A percentile compares a stretch with the other conserved stretches of the same genome.
Evolutionary conservation across 1,140 invertebrate genomes (phyloP).

Genomic region (Oedothorax gibbosus): DNA sequence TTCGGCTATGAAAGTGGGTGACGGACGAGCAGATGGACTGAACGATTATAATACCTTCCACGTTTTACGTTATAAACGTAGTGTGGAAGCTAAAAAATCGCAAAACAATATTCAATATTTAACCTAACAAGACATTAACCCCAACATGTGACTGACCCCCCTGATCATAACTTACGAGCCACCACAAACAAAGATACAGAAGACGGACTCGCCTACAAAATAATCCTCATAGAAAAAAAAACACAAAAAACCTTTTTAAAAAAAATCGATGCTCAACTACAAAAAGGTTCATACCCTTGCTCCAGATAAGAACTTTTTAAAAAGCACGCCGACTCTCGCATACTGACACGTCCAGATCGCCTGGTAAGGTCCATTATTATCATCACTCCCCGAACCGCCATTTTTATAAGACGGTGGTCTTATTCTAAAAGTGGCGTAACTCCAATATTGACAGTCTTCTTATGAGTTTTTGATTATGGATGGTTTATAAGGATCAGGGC

Average conservation of each 20-base stretch:
- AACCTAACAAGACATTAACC: slow-evolving; percentile 42
- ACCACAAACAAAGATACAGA: neutral
- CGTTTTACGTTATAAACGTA: too few species aligned
- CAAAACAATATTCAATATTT: neutral
- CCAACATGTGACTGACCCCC: slow-evolving; percentile 41
- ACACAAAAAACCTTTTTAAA: neutral
- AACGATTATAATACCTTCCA: too few species aligned
- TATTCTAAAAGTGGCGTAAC: too few species aligned
- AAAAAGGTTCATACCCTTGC: slow-evolving; percentile 59
- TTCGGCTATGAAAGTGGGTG: too few species aligned
- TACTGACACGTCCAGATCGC: slow-evolving; percentile 47
- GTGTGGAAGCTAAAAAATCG: too few species aligned
- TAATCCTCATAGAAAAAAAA: slow-evolving; percentile 6
- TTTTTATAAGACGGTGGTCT: too few species aligned
- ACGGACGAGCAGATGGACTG: too few species aligned
- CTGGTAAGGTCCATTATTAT: slow-evolving; percentile 50
- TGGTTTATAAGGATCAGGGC: too few species aligned
- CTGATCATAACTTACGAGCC: too few species aligned
- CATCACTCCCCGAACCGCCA: too few species aligned
- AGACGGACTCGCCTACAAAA: slow-evolving; percentile 27
- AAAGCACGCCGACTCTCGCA: slow-evolving; percentile 48
- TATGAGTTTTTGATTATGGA: too few species aligned
- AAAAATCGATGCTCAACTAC: slow-evolving; percentile 27
- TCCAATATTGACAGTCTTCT: too few species aligned
- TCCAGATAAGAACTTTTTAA: slow-evolving; percentile 58